These are phyloP conservation scores for Acleris cristana DNA, from an alignment of 2,888 invertebrate genomes.

Conservation along the genomic window DNA sequence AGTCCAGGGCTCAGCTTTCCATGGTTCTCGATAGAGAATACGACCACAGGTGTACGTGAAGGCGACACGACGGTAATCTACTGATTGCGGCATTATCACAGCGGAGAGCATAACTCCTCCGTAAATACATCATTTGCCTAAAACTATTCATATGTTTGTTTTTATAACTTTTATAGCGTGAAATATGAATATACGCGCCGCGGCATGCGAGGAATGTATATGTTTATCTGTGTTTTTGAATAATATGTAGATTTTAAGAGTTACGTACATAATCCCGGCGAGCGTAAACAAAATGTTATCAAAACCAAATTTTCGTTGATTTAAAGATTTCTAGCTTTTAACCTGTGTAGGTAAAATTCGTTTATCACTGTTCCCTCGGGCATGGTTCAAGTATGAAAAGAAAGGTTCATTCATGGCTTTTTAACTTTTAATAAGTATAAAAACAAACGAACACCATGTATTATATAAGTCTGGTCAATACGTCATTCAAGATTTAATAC, in stretches of 20 bases:
- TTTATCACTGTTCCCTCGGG: too few relatives aligned
- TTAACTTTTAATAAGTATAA: too few relatives aligned
- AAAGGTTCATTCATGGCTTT: too few relatives aligned
- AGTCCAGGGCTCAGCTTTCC: too few relatives aligned
- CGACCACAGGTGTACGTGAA: constrained; percentile 36
- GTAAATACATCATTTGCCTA: constrained; percentile 73
- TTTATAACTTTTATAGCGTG: constrained; percentile 66
- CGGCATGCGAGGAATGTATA: constrained; percentile 40
- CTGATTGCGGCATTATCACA: constrained; percentile 71
- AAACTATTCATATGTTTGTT: constrained; percentile 69
- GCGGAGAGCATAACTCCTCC: constrained; percentile 64
- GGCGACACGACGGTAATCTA: constrained; percentile 71
- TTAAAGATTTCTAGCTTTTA: background rate
- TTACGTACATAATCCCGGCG: background rate
- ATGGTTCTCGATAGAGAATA: too few relatives aligned
- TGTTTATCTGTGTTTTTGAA: constrained; percentile 23
- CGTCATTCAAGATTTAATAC: too few relatives aligned
- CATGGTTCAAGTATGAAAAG: too few relatives aligned
- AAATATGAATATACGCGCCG: constrained; percentile 57
- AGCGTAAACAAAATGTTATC: background rate
- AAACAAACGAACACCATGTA: too few relatives aligned
- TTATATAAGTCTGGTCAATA: too few relatives aligned
- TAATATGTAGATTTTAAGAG: constrained; percentile 17
- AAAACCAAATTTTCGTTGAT: background rate
- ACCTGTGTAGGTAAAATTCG: too few relatives aligned